Percentiles rank a stretch among this genome's conserved stretches.
These are phyloP conservation scores for Perdita meconis DNA, from an alignment of 2,888 invertebrate genomes.

Conservation along the genomic window DNA sequence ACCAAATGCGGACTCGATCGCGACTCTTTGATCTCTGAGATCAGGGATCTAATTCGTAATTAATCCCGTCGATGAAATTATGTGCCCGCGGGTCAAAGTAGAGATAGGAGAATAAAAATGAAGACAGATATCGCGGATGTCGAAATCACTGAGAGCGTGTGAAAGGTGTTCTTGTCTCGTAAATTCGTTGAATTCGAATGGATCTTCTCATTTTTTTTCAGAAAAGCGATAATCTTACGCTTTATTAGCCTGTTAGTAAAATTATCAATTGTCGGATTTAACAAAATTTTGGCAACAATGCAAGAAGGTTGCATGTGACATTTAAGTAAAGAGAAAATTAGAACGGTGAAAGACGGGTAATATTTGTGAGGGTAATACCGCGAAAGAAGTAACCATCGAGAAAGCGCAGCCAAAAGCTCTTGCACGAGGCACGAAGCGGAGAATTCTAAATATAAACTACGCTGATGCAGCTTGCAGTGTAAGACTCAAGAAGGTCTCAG, in stretches of 20 bases:
- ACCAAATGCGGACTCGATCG: neutral
- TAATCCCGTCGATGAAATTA: conserved; percentile 22
- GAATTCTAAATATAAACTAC: conserved; percentile 65
- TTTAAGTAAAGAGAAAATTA: neutral
- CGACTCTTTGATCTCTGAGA: conserved; percentile 25
- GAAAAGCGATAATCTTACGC: no score
- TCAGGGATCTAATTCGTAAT: conserved; percentile 34
- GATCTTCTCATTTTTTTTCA: conserved; percentile 1
- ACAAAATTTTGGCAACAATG: neutral
- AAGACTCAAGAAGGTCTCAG: conserved; percentile 35
- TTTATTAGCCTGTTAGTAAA: no score
- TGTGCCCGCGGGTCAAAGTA: neutral
- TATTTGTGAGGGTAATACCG: conserved; percentile 6
- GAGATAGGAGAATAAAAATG: conserved; percentile 6
- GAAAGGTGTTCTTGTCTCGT: neutral
- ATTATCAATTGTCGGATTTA: no score
- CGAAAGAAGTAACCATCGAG: neutral
- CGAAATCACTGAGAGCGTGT: conserved; percentile 15
- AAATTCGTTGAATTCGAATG: neutral
- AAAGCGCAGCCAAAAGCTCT: conserved; percentile 46
- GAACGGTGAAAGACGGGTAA: neutral
- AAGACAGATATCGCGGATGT: conserved; percentile 1
- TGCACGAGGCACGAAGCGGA: conserved; percentile 14
- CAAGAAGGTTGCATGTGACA: neutral
- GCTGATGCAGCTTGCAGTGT: conserved; percentile 13